phyloP scores from a whole-genome alignment of 2,113 vertebrate species.

The Coturnix japonica region DNA sequence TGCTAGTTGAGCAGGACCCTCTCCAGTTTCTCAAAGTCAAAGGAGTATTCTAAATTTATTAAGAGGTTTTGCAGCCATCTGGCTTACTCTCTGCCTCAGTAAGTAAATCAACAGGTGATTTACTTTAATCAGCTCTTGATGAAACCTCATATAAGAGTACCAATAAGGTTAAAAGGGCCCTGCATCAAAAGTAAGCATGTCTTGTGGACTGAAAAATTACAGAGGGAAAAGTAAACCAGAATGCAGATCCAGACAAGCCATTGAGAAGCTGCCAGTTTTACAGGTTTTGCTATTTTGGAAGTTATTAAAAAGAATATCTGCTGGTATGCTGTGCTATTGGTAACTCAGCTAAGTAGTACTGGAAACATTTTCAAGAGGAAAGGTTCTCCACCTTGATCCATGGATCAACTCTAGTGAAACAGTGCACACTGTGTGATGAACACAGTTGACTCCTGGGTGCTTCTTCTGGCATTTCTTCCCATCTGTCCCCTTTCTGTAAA shows the following conservation, averaged over 20 bases:
- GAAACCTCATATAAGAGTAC: not conserved
- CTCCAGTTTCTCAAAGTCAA: not conserved
- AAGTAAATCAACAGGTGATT: not conserved
- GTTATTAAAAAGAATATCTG: not conserved
- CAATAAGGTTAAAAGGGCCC: not conserved
- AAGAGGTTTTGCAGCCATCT: not conserved
- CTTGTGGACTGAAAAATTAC: not conserved
- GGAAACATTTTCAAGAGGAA: not conserved
- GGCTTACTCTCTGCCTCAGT: not conserved
- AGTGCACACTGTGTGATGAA: not conserved
- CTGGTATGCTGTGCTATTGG: not conserved
- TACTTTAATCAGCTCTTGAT: not conserved
- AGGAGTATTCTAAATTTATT: not conserved
- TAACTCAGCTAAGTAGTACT: not conserved
- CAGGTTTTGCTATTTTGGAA: not conserved
- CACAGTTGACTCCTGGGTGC: not conserved
- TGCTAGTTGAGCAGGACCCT: rapidly evolving
- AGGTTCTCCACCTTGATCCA: no score
- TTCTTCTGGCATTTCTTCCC: not conserved
- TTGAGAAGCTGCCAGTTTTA: not conserved
- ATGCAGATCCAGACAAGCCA: not conserved
- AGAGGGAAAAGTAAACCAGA: not conserved
- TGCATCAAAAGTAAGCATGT: not conserved
- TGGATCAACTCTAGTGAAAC: no score
- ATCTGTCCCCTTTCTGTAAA: not conserved